Conservation (phyloP, 2,113 vertebrate genomes). For the Triplophysa siluroides region DNA sequence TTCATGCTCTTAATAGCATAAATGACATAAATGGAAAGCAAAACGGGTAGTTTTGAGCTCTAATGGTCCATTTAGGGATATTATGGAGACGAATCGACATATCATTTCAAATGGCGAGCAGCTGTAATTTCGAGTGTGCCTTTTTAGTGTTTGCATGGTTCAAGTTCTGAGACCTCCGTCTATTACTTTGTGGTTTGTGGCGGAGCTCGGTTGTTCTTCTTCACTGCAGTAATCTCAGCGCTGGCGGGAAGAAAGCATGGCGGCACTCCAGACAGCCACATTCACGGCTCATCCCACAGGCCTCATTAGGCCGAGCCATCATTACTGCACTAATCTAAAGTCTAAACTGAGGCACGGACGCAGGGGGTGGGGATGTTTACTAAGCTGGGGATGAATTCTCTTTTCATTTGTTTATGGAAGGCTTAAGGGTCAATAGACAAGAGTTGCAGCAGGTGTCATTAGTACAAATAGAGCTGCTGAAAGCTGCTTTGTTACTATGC, state of each 20-base stretch:
- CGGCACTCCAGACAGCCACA: slow-evolving; percentile 14
- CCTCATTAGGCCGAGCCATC: slow-evolving; percentile 43
- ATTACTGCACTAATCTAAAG: slow-evolving; percentile 49
- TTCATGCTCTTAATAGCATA: slow-evolving; percentile 15
- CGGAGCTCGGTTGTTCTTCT: slow-evolving; percentile 3
- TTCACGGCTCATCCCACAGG: slow-evolving; percentile 26
- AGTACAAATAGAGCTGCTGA: slow-evolving; percentile 13
- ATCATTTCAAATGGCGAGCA: background rate
- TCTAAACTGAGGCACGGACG: slow-evolving; percentile 20
- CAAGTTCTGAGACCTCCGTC: background rate
- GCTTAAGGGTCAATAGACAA: slow-evolving; percentile 20
- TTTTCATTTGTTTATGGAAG: slow-evolving; percentile 38
- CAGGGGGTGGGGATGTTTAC: slow-evolving; percentile 38
- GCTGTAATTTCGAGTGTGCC: background rate
- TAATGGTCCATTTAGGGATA: slow-evolving; percentile 29
- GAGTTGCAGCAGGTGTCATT: slow-evolving; percentile 20
- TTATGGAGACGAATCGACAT: background rate
- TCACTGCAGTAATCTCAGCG: slow-evolving; percentile 12
- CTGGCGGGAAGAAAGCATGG: slow-evolving; percentile 15
- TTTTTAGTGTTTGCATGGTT: background rate
- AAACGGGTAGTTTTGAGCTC: slow-evolving; percentile 2
- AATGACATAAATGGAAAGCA: slow-evolving; percentile 35
- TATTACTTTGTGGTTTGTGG: background rate
- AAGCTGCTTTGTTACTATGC: slow-evolving; percentile 1
- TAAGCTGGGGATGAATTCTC: slow-evolving; percentile 40